Evolutionary conservation across 2,888 invertebrate species (phyloP), one percentile per base, ranked within the genome.

Genomic region (Odontocolon sp.): DNA sequence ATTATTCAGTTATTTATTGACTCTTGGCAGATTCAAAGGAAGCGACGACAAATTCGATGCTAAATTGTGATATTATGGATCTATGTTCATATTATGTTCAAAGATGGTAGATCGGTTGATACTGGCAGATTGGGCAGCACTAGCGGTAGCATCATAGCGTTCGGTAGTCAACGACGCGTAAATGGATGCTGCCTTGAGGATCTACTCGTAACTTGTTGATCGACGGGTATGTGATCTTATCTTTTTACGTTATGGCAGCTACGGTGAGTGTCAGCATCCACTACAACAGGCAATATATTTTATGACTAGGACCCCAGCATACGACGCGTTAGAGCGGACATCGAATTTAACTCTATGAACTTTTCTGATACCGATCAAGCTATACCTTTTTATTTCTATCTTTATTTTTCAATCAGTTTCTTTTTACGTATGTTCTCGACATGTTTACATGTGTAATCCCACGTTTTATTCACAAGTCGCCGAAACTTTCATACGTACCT

Each of bases 211-310:
- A 28, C 16, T 66, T n/a, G 38, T 47, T 52, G 52, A 66, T 52
- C 45, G 33, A 71, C 45, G 47, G 16, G 36, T 64, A 14, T 47
- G 56, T 28, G 71, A 71, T 64, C 63, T 71, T 71, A 71, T 71
- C 71, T 42, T 18, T 6, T 8, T 28, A 9, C 18, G 50, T 40
- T 50, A 50, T 45, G 14, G 9, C 36, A 59, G 38, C 21, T n/a
- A 18, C 18, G 26, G 26, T 33, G 45, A 26, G 23, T 45, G 42
- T 1, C 33, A 45, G 16, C 45, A 23, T n/a, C 33, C 33, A 26
- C 14, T 36, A 23, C 26, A 42, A 31, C 28, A 45, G 9, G 9
- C 50, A 9, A 23, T 63, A 16, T 14, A 57, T n/a, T 36, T 63
- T 40, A 61, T 56, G n/a, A 33, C 8, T n/a, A n/a, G n/a, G n/a